These are phyloP conservation scores for Drosophila watanabei DNA, from an alignment of 1,140 invertebrate genomes.

Conservation along the genomic window DNA sequence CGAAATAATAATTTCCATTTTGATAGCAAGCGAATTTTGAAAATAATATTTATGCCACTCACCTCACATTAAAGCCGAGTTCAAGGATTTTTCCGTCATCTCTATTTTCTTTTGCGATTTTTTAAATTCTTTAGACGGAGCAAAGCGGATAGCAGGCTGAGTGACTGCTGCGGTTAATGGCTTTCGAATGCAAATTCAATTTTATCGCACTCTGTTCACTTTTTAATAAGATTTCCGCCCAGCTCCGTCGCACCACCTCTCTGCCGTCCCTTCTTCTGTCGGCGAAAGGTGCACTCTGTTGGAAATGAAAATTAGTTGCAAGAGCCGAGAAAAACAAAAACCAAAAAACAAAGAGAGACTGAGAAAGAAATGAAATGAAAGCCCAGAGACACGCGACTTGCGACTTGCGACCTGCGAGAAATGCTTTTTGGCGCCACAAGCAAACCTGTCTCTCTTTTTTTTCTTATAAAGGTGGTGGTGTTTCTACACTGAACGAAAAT, in stretches of 20 bases:
- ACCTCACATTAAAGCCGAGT: conserved; percentile 55
- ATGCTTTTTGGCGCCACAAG: conserved; percentile 79
- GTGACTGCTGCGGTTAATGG: conserved; percentile 85
- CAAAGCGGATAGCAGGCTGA: conserved; percentile 38
- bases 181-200: conserved; percentile 86
- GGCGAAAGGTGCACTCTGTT: conserved; percentile 78
- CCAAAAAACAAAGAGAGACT: conserved; percentile 33
- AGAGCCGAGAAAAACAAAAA: conserved; percentile 48
- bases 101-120: conserved; percentile 33
- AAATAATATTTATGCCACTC: conserved; percentile 13
- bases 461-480: conserved; percentile 54
- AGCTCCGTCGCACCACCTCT: conserved; percentile 3
- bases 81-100: conserved; percentile 30
- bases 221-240: conserved; percentile 84
- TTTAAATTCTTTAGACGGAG: conserved; percentile 57
- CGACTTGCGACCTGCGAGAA: conserved; percentile 80
- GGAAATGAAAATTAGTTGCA: conserved; percentile 84
- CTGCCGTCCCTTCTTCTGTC: conserved; percentile 13
- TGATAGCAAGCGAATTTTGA: conserved; percentile 30
- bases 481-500: conserved; percentile 31
- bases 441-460: conserved; percentile 56
- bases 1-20: conserved; percentile 67
- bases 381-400: conserved; percentile 76
- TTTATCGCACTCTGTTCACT: conserved; percentile 85
- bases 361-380: conserved; percentile 52